Conservation (phyloP, 2,888 invertebrate species). For the Tiliacea aurago region DNA sequence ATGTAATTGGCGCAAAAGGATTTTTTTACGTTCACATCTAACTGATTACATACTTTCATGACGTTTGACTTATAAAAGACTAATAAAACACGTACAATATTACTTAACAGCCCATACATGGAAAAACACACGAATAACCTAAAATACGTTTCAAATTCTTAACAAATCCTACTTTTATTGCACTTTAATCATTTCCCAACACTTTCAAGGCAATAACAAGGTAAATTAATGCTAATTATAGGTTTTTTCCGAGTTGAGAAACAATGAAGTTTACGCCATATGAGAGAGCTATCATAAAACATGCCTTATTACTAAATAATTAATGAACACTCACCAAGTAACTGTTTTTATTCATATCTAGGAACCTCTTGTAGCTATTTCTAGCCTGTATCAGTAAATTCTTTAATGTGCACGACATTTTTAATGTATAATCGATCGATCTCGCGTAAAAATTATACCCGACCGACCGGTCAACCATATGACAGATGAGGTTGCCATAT, state of each 20-base stretch:
- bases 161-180: constrained; percentile 14
- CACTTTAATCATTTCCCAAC: constrained; percentile 17
- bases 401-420: constrained; percentile 82
- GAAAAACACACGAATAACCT: constrained; percentile 29
- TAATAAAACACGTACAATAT: not conserved
- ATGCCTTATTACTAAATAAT: constrained; percentile 34
- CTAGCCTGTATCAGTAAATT: constrained; percentile 78
- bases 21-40: constrained; percentile 2
- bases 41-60: not conserved
- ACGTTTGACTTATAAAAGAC: not conserved
- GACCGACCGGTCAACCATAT: constrained; percentile 24
- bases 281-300: not conserved
- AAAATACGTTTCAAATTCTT: constrained; percentile 4
- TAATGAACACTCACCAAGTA: constrained; percentile 77
- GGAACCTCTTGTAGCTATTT: constrained; percentile 75
- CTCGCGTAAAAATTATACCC: constrained; percentile 26
- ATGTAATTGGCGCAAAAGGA: not conserved
- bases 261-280: constrained; percentile 2
- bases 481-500: constrained; percentile 54
- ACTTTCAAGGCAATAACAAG: constrained; percentile 26
- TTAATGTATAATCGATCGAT: constrained; percentile 53
- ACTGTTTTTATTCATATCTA: constrained; percentile 76
- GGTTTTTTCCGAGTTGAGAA: constrained; percentile 12
- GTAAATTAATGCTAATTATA: constrained; percentile 41
- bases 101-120: not conserved